Conservation (phyloP, 2,888 invertebrate genomes). For the Yponomeuta cagnagella region DNA sequence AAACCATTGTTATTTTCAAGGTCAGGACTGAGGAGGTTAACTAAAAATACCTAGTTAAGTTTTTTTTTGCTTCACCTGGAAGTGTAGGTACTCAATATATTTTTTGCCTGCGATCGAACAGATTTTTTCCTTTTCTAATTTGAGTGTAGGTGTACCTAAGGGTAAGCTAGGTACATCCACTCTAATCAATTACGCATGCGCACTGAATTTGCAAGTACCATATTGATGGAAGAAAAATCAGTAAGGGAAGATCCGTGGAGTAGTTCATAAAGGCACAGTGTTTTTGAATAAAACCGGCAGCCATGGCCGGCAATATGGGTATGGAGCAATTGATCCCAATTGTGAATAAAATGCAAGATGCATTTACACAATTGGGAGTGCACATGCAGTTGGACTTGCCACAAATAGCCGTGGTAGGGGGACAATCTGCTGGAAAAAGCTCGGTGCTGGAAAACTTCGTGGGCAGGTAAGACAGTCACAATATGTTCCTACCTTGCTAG, state of each 20-base stretch:
- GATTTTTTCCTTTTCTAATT: no score
- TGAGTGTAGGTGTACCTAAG: neutral
- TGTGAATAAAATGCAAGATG: slow-evolving; percentile 99
- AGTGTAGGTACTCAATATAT: no score
- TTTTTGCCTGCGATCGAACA: no score
- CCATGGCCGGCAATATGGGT: slow-evolving; percentile 83
- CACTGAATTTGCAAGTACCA: slow-evolving; percentile 35
- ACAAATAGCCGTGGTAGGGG: slow-evolving; percentile 99
- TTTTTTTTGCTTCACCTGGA: no score
- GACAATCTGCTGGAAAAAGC: slow-evolving; percentile 99
- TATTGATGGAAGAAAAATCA: slow-evolving; percentile 72
- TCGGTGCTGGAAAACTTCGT: slow-evolving; percentile 99
- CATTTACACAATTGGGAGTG: slow-evolving; percentile 98
- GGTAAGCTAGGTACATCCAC: neutral
- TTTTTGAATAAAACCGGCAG: slow-evolving; percentile 58
- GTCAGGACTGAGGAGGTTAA: no score
- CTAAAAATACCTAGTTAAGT: no score
- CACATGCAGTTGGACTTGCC: slow-evolving; percentile 99
- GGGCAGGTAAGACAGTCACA: slow-evolving; percentile 86
- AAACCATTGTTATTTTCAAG: no score
- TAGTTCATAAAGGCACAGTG: slow-evolving; percentile 62
- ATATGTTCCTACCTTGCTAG: slow-evolving; percentile 11
- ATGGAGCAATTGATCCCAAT: slow-evolving; percentile 99
- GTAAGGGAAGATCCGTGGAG: slow-evolving; percentile 65
- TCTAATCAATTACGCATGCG: slow-evolving; percentile 51